These are phyloP conservation scores for Dolomedes plantarius DNA, from an alignment of 2,888 invertebrate genomes.

Conservation along the genomic window DNA sequence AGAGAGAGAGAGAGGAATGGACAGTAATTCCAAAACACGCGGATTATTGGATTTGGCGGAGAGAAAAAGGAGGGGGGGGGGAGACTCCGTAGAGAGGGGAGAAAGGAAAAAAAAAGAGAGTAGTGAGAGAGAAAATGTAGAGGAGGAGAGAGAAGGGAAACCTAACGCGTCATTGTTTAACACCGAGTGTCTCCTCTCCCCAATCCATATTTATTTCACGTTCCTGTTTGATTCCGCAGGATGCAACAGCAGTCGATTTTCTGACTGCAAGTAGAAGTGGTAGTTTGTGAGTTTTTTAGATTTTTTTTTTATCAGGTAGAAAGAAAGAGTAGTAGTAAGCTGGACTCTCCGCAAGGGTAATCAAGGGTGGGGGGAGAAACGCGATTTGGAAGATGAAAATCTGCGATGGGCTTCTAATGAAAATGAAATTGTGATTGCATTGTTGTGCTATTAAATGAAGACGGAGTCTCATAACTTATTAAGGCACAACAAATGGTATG, in stretches of 20 bases:
- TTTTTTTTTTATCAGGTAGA: neutral
- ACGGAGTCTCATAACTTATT: too few relatives aligned
- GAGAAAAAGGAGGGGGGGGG: conserved; percentile 17
- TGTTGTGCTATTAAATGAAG: too few relatives aligned
- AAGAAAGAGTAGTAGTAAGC: neutral
- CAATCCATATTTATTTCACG: conserved; percentile 36
- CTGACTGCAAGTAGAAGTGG: neutral
- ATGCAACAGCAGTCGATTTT: conserved; percentile 8
- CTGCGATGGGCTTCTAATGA: neutral
- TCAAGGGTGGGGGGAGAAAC: neutral
- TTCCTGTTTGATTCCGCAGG: conserved; percentile 19
- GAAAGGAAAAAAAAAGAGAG: conserved; percentile 14
- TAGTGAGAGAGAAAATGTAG: conserved; percentile 4
- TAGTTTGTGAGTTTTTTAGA: conserved; percentile 3
- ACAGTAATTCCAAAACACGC: conserved; percentile 71
- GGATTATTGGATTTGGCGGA: conserved; percentile 70
- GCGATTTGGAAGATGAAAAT: neutral
- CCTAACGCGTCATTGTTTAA: conserved; percentile 31
- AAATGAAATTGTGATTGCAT: neutral
- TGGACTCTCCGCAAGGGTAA: neutral
- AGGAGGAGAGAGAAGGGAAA: neutral
- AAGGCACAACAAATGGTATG: too few relatives aligned
- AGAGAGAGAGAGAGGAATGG: conserved; percentile 45
- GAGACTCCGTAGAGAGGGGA: neutral
- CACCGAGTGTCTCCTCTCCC: conserved; percentile 23